Percentiles rank a stretch among this genome's conserved stretches.
phyloP scores from a whole-genome alignment of 1,140 invertebrate species.

The Leucophenga varia region DNA sequence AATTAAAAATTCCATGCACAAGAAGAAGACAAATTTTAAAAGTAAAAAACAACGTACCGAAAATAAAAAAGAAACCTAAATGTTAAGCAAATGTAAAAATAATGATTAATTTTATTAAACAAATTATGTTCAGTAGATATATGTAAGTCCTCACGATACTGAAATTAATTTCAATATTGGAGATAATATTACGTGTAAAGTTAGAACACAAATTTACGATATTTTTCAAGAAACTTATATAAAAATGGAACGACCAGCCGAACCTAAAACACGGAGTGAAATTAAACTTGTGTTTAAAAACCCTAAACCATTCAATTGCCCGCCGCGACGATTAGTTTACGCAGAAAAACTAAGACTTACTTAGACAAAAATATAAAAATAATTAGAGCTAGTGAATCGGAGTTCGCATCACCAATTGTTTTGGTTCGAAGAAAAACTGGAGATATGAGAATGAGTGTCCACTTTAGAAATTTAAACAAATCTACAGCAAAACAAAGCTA shows the following conservation, averaged over 20 bases:
- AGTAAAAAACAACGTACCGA: background rate
- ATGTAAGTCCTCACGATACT: background rate
- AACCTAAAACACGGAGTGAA: background rate
- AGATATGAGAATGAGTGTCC: slow-evolving; percentile 21
- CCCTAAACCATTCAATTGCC: background rate
- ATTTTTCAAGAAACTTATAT: background rate
- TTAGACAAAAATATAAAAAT: background rate
- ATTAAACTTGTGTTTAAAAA: background rate
- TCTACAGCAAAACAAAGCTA: slow-evolving; percentile 26
- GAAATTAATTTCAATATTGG: background rate
- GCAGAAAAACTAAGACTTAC: slow-evolving; percentile 2
- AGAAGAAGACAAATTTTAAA: background rate
- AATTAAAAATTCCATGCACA: too few relatives aligned
- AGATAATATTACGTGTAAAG: background rate
- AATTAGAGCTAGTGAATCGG: slow-evolving; percentile 5
- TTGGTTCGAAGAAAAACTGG: slow-evolving; percentile 29
- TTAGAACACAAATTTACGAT: background rate
- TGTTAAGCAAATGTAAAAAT: background rate
- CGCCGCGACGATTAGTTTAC: background rate
- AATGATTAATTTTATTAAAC: background rate
- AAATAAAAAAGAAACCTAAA: background rate
- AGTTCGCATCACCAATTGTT: slow-evolving; percentile 30
- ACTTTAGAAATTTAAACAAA: slow-evolving; percentile 15
- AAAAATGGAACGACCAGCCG: too few relatives aligned
- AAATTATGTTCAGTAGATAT: background rate